Evolutionary conservation across 53 echinoderm and acorn worm genomes (phyloP).

Genomic region (Crossaster papposus): DNA sequence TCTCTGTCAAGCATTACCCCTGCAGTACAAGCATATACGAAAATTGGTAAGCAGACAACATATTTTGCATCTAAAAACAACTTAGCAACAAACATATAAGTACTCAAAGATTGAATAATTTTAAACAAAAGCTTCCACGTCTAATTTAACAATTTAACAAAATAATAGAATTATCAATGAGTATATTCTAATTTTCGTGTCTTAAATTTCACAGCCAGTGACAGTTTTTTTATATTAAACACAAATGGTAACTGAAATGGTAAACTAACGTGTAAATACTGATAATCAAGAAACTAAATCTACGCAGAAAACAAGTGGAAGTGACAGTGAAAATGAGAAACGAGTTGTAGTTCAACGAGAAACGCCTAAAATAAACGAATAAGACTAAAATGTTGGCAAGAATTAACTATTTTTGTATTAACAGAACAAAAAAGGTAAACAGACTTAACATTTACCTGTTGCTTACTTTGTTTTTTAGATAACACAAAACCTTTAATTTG

Average conservation of each 20-base stretch:
- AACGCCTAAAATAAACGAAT: conserved; percentile 18
- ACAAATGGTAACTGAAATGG: neutral
- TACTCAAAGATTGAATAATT: neutral
- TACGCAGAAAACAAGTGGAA: conserved; percentile 8
- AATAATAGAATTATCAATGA: conserved; percentile 3
- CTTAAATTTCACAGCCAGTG: conserved; percentile 4
- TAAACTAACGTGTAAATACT: conserved; percentile 12
- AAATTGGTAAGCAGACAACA: neutral
- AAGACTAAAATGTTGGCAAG: conserved; percentile 11
- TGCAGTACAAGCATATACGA: neutral
- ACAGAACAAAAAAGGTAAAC: conserved; percentile 27
- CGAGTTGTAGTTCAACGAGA: conserved; percentile 1
- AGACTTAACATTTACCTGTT: conserved; percentile 56
- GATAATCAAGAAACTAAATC: conserved; percentile 20
- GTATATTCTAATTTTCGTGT: conserved; percentile 17
- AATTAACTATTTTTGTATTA: neutral
- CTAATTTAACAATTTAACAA: neutral
- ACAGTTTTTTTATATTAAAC: neutral
- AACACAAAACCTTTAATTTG: neutral
- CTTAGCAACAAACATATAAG: neutral
- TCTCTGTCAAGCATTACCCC: neutral
- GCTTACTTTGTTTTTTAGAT: conserved; percentile 41
- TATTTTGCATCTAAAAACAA: neutral
- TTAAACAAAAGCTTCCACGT: neutral
- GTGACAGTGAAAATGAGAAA: neutral